Evolutionary conservation across 2,888 invertebrate species (phyloP), one percentile per base, ranked within the genome.

Genomic region (Tenthredo mesomela): DNA sequence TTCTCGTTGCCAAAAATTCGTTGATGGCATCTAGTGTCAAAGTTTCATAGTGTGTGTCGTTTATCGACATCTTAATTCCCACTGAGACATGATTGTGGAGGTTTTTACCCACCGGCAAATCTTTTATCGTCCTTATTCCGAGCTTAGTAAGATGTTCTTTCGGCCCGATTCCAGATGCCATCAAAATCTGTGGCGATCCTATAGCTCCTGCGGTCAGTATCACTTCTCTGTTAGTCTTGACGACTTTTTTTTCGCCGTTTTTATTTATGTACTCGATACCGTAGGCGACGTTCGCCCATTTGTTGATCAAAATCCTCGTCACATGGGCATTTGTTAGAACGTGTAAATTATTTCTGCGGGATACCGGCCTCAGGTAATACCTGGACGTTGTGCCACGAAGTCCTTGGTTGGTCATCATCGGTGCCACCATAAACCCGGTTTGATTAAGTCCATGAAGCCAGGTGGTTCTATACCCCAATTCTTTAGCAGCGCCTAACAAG

Each of bases 91-190:
- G 93, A 87, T 93, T 93, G 21, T 92, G 92, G 1, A 93, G 87
- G 86, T 92, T 92, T 43, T 86, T 86, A 0, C 93, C 93, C 5
- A 93, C 93, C 0, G 93, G 92, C 0, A 93, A 87, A 77, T 93
- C 89, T 70, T 90, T 89, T 3, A 91, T 65, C 0, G 91, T 86
- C 10, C 89, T 86, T 6, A 93, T 90, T 0, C 91, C 91, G 0
- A 92, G 87, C 18, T 92, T 90, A 40, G 90, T 85, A 0, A 95
- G 89, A 78, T 94, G 93, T 43, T 91, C 88, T 87, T 91, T 92
- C 0, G 94, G 94, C 0, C 95, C 95, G 67, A 95, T 93, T 0
- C 95, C 95, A 9, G 95, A 95, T 84, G 94, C 91, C 92, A 95
- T 91, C 1, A 95, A 90, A 86, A 95, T 92, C 75, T 95, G 94